These are phyloP conservation scores for Acrobasis consociella DNA, from an alignment of 2,888 invertebrate species.

Conservation along the genomic window DNA sequence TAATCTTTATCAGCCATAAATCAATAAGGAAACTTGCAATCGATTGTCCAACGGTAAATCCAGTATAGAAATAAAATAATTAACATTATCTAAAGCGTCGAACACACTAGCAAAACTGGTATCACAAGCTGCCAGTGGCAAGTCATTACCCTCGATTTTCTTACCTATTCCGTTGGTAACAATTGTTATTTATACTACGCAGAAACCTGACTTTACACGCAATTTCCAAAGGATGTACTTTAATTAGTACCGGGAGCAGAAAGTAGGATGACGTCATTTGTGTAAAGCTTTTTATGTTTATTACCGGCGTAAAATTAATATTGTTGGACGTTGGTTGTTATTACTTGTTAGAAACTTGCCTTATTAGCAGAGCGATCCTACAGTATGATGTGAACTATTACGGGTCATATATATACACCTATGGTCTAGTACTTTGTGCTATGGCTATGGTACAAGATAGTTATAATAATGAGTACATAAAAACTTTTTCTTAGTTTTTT, in stretches of 20 bases:
- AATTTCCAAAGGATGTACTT: constrained; percentile 8
- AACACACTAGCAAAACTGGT: constrained; percentile 12
- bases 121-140: not conserved
- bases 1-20: not conserved
- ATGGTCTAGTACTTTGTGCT: too few relatives aligned
- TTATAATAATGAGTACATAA: too few relatives aligned
- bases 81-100: constrained; percentile 17
- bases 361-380: not conserved
- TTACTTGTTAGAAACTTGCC: not conserved
- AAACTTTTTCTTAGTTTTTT: too few relatives aligned
- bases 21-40: constrained; percentile 4
- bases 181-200: constrained; percentile 19
- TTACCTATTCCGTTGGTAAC: constrained; percentile 9
- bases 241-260: not conserved
- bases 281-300: constrained; percentile 10
- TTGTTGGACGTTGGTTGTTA: not conserved
- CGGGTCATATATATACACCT: too few relatives aligned
- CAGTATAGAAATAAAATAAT: constrained; percentile 21
- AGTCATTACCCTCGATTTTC: constrained; percentile 23
- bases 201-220: constrained; percentile 12
- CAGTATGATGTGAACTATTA: not conserved
- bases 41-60: constrained; percentile 6
- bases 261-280: constrained; percentile 4
- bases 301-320: constrained; percentile 6
- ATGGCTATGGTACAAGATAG: too few relatives aligned